Evolutionary conservation across 2,888 invertebrate genomes (phyloP).

Genomic region (Peribatodes rhomboidaria): DNA sequence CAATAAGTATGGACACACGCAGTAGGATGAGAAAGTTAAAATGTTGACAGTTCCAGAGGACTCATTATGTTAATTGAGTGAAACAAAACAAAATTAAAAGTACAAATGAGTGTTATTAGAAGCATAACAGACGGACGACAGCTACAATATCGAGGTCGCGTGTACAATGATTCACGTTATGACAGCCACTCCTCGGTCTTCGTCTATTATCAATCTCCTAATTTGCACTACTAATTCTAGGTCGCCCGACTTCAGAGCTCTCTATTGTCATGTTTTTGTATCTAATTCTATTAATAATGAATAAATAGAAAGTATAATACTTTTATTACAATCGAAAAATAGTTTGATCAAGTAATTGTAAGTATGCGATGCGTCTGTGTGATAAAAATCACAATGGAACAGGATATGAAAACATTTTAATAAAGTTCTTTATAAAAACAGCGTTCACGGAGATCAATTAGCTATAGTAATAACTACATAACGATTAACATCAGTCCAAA

Average conservation of each 20-base stretch:
- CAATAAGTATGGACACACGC: background rate
- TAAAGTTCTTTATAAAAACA: conserved; percentile 40
- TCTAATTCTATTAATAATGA: conserved; percentile 21
- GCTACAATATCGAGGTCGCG: conserved; percentile 15
- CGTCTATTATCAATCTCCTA: conserved; percentile 16
- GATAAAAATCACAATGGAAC: conserved; percentile 36
- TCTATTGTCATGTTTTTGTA: conserved; percentile 17
- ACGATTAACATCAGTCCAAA: background rate
- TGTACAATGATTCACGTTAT: conserved; percentile 24
- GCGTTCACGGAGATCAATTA: conserved; percentile 29
- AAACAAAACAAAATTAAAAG: conserved; percentile 1
- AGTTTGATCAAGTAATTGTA: conserved; percentile 22
- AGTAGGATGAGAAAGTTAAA: background rate
- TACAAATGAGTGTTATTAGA: conserved; percentile 15
- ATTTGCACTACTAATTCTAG: conserved; percentile 19
- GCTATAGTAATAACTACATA: background rate
- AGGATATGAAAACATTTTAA: conserved; percentile 33
- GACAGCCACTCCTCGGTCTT: conserved; percentile 22
- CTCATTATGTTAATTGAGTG: background rate
- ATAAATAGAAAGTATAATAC: conserved; percentile 41
- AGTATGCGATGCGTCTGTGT: conserved; percentile 35
- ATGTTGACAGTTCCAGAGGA: background rate
- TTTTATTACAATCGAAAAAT: conserved; percentile 37
- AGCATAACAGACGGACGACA: conserved; percentile 26
- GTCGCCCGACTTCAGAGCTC: conserved; percentile 8